Percentiles rank a stretch among this genome's conserved stretches.
These are phyloP conservation scores for Rhadina sibilatrix DNA, from an alignment of 2,113 vertebrate genomes.

Conservation along the genomic window DNA sequence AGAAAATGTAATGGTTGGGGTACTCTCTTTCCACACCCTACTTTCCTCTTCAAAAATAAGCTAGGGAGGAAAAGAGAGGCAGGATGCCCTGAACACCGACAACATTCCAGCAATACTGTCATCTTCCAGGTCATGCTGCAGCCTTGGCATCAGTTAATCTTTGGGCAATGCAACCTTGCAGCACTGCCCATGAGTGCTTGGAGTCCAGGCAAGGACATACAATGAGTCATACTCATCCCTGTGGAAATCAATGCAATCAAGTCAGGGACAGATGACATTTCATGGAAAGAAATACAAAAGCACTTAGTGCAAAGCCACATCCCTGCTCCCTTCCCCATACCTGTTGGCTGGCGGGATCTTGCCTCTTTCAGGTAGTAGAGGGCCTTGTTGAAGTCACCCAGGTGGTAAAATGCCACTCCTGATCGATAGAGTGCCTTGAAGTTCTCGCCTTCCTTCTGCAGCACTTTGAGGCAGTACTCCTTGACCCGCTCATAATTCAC, in stretches of 20 bases:
- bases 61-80: background rate
- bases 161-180: background rate
- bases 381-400: conserved; percentile 96
- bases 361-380: conserved; percentile 98
- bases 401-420: conserved; percentile 96
- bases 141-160: background rate
- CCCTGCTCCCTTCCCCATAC: conserved; percentile 48
- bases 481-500: conserved; percentile 98
- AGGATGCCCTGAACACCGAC: background rate
- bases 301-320: background rate
- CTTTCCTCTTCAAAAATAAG: background rate
- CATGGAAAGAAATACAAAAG: background rate
- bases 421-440: conserved; percentile 98
- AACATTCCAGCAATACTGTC: background rate
- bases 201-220: background rate
- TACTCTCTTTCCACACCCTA: background rate
- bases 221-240: background rate
- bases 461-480: conserved; percentile 97
- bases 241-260: background rate
- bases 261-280: background rate
- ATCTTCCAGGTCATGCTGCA: background rate
- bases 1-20: background rate
- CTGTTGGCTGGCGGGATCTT: conserved; percentile 92
- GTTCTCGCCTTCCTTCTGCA: conserved; percentile 95
- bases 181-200: background rate